phyloP scores from a whole-genome alignment of 2,113 vertebrate species.

The Anhinga rufa region DNA sequence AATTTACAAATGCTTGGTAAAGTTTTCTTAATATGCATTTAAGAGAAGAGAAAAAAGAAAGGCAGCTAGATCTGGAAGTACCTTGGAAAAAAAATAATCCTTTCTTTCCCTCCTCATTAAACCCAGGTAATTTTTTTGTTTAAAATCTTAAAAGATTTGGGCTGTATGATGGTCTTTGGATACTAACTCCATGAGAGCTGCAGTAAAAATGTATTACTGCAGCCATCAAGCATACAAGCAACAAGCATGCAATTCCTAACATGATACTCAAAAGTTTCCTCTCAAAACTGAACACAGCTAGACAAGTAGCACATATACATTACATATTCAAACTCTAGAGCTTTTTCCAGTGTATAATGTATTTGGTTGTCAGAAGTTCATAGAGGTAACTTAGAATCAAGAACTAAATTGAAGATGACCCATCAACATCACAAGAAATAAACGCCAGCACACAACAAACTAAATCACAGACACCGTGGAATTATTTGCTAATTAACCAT shows the following conservation, averaged over 20 bases:
- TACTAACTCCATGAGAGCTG: background rate
- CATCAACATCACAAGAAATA: background rate
- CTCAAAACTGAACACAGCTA: background rate
- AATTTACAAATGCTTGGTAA: background rate
- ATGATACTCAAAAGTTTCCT: background rate
- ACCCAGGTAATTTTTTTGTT: background rate
- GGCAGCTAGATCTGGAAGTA: background rate
- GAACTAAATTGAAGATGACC: background rate
- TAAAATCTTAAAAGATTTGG: background rate
- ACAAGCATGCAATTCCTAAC: background rate
- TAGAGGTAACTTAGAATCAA: background rate
- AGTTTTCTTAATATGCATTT: background rate
- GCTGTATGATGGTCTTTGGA: background rate
- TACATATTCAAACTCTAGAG: background rate
- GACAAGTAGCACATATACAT: background rate
- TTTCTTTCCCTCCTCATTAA: background rate
- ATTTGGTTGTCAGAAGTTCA: background rate
- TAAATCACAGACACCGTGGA: background rate
- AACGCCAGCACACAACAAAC: background rate
- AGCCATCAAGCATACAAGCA: background rate
- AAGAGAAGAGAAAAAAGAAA: background rate
- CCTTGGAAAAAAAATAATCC: background rate
- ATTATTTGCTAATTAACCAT: background rate
- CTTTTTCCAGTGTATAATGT: background rate
- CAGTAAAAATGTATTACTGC: background rate